phyloP scores from a whole-genome alignment of 2,888 invertebrate genomes.

The Conchocele bisecta region DNA sequence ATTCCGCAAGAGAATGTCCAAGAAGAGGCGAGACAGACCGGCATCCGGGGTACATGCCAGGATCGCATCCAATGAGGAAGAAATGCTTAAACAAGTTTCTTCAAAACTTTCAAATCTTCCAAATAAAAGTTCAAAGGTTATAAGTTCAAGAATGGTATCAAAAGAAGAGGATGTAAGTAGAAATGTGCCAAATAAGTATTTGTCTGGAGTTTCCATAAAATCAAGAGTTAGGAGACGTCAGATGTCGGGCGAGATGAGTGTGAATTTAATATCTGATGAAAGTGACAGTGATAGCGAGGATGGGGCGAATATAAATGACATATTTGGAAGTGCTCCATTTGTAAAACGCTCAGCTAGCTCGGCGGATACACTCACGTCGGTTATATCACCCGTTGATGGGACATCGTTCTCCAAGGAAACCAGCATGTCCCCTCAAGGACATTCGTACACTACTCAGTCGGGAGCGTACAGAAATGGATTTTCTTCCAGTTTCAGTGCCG shows the following conservation, averaged over 20 bases:
- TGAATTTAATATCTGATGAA: conserved; percentile 30
- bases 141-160: no score
- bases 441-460: conserved; percentile 4
- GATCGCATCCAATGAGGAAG: conserved; percentile 3
- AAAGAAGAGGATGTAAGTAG: no score
- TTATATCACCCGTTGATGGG: no score
- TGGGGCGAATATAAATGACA: conserved; percentile 54
- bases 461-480: conserved; percentile 28
- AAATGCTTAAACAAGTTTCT: conserved; percentile 5
- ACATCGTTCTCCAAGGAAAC: no score
- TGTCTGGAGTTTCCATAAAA: no score
- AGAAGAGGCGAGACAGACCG: conserved; percentile 57
- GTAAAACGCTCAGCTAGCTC: conserved; percentile 58
- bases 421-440: no score
- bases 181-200: no score
- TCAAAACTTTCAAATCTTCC: conserved; percentile 11
- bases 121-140: no score
- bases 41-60: no score
- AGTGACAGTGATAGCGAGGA: conserved; percentile 46
- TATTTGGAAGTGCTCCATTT: conserved; percentile 79
- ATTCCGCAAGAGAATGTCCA: conserved; percentile 71
- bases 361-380: no score
- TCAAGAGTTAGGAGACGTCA: no score
- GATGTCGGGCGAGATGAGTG: conserved; percentile 48
- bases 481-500: conserved; percentile 51